A percentile compares a stretch with the other conserved stretches of the same genome.
Conservation (phyloP, 2,797 vertebrate species). For the Adelosebastes latens region DNA sequence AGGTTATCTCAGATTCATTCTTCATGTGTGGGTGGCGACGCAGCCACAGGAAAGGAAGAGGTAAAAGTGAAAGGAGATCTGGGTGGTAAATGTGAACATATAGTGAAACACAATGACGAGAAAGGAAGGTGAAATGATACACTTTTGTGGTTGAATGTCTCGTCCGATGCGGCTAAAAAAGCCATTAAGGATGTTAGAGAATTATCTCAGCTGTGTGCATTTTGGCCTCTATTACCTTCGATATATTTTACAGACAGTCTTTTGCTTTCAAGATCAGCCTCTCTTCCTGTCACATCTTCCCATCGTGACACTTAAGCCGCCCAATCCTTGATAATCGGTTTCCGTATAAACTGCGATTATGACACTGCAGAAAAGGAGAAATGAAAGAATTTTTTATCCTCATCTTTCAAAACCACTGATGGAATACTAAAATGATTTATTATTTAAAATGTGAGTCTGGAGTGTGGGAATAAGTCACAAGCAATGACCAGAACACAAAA, state of each 20-base stretch:
- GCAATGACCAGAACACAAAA: background rate
- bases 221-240: constrained; percentile 37
- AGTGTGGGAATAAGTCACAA: background rate
- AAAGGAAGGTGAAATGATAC: background rate
- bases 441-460: background rate
- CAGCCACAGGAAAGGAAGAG: background rate
- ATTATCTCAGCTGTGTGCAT: constrained; percentile 11
- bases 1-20: constrained; percentile 33
- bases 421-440: constrained; percentile 2
- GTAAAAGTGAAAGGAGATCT: constrained; percentile 28
- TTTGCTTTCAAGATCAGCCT: constrained; percentile 22
- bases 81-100: background rate
- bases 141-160: constrained; percentile 19
- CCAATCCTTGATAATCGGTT: constrained; percentile 15
- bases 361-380: background rate
- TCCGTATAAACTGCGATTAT: constrained; percentile 8
- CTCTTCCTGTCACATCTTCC: constrained; percentile 17
- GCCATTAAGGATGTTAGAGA: constrained; percentile 13
- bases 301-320: constrained; percentile 19
- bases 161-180: constrained; percentile 26
- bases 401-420: background rate
- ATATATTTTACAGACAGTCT: constrained; percentile 19
- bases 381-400: constrained; percentile 4
- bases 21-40: background rate
- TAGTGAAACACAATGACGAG: background rate